Evolutionary conservation across 2,888 invertebrate genomes (phyloP), one percentile per base, ranked within the genome.

Genomic region (Drosophila niveifrons): DNA sequence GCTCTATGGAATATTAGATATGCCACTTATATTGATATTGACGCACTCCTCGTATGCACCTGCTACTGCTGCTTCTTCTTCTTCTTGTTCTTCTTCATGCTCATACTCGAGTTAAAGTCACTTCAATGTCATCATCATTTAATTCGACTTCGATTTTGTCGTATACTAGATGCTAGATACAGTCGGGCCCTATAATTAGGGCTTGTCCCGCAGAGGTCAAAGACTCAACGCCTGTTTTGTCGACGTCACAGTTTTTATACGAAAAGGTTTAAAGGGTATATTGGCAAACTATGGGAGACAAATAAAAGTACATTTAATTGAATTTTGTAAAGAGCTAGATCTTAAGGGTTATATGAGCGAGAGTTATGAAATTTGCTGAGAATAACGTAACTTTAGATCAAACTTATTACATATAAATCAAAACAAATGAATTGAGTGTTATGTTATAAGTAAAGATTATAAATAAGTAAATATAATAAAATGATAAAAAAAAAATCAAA

Each of bases 131-230:
- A 50, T 9, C 36, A 58, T 39, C 34, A 9, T 23, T 23, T 15
- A 2, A 41, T 29, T 39, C 28, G n/a, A 36, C 23, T 10, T 55
- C 48, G 2, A 13, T 23, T 41, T 23, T 9, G 67, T 68, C 53
- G 39, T 23, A 8, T 9, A 4, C 28, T 44, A 31, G 29, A 39
- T 29, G 39, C 18, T 44, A 31, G 29, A 39, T 18, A 55, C 18
- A 55, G 11, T 44, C 23, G 48, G 48, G 48, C 13, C 31, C 39
- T 51, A 46, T 55, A 70, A 70, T 63, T 53, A 23, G 43, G 65
- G 29, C 13, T 51, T 48, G 43, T 57, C 10, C 17, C 15, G 13
- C 39, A 41, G 59, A 56, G 72, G 72, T 72, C 72, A 72, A 72
- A 72, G 72, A 61, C 72, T 43, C 55, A 51, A 50, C 15, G 39